Percentiles rank a stretch among this genome's conserved stretches.
These are phyloP conservation scores for Ceratotherium simum DNA, from an alignment of 2,113 vertebrate species.

Conservation along the genomic window DNA sequence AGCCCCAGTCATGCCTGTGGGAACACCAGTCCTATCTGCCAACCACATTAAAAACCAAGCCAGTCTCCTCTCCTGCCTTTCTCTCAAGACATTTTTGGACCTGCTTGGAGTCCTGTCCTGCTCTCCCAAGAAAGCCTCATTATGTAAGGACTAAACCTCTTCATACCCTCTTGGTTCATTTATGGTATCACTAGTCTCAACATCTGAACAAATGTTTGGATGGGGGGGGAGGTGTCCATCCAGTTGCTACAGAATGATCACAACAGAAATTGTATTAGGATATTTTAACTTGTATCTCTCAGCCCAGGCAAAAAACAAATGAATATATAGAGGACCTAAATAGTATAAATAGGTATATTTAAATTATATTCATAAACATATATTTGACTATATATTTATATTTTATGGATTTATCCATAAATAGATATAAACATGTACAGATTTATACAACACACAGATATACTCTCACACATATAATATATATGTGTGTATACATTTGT, in stretches of 20 bases:
- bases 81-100: neutral
- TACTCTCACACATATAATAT: neutral
- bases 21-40: neutral
- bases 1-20: neutral
- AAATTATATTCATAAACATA: neutral
- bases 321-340: neutral
- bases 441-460: neutral
- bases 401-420: neutral
- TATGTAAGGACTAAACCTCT: neutral
- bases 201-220: neutral
- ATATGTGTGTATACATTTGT: neutral
- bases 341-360: neutral
- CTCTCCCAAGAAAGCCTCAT: neutral
- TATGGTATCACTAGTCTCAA: neutral
- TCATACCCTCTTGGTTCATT: neutral
- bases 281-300: neutral
- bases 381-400: neutral
- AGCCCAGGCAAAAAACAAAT: neutral
- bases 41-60: neutral
- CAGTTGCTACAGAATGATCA: neutral
- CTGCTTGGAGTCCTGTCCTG: neutral
- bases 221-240: fast-evolving
- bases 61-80: neutral
- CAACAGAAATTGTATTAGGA: neutral
- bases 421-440: neutral